Percentiles rank a stretch among this genome's conserved stretches.
These are phyloP conservation scores for Sylvia atricapilla DNA, from an alignment of 2,113 vertebrate species.

Conservation along the genomic window DNA sequence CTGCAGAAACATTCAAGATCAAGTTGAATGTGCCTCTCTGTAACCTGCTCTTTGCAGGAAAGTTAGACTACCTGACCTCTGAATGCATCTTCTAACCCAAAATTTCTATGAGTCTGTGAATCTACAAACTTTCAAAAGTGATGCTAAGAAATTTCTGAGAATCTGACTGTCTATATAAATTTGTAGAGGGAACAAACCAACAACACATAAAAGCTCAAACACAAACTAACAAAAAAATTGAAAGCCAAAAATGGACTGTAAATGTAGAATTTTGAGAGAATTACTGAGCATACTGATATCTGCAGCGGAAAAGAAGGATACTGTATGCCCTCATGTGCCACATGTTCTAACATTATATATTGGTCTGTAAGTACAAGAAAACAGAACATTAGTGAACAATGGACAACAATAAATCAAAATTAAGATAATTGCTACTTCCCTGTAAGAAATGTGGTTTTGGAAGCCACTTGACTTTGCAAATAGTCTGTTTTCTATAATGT, in stretches of 20 bases:
- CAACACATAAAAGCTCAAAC: background rate
- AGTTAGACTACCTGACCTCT: background rate
- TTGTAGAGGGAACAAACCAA: background rate
- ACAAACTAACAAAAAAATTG: background rate
- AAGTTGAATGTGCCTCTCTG: background rate
- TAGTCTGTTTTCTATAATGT: background rate
- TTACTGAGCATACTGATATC: background rate
- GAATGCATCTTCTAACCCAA: background rate
- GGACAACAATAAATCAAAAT: background rate
- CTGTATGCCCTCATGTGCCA: background rate
- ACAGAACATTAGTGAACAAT: background rate
- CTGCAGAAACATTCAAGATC: no score
- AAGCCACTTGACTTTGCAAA: conserved; percentile 16
- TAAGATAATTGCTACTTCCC: background rate
- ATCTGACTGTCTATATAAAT: background rate
- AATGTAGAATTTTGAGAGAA: background rate
- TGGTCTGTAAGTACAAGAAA: background rate
- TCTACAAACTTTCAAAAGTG: background rate
- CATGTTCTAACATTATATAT: background rate
- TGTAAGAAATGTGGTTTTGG: background rate
- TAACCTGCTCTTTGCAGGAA: background rate
- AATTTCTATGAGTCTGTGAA: background rate
- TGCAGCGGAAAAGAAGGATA: background rate
- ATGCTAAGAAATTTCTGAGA: background rate
- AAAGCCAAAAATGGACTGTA: background rate